Base-by-base conservation (phyloP, 2,113 vertebrate species). In the Tupaia chinensis region DNA sequence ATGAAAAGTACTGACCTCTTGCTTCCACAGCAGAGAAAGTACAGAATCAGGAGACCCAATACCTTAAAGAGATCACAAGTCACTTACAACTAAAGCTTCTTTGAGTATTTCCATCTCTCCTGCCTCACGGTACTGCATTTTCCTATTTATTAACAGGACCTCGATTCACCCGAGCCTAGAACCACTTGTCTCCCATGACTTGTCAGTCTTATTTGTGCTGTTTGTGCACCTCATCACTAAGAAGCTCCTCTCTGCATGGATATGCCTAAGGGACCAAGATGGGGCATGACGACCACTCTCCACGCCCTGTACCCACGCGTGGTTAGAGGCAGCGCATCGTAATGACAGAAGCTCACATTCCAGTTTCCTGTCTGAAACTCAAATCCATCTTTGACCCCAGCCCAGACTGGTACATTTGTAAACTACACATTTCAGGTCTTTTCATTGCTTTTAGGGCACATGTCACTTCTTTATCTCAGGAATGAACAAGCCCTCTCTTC, bases 1-100 rank as follows among this genome's bases (percentile, higher is more conserved):
- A 98, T 97, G 93, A 97, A 98, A 98, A 97, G 97, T 92, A 97
- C 92, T 98, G 97, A 98, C 97, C 97, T 98, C 97, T 97, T 96
- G 84, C 96, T 98, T 97, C 96, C 93, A 96, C 1, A 0, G 88
- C 96, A 97, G 72, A 95, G 34, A 98, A 98, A 98, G 83, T 94
- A 81, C 96, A 97, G 80, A 97, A 97, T 97, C 95, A 98, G 94
- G 88, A 98, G 91, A 98, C 97, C 19, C 58, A 84, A 53, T 81
- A 89, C 60, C 96, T 76, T 85, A 93, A 8, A 80, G 60, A 95
- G 81, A 88, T 58, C 76, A 14, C 0, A 89, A 92, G 87, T 56
- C 9, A 4, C 84, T 94, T 95, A 96, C 96, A 0, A 95, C 92
- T 89, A 97, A 96, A 96, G 68, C 65, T 2, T 0, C 95, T 77